These are phyloP conservation scores for Acrobasis consociella DNA, from an alignment of 2,888 invertebrate species.

Conservation along the genomic window DNA sequence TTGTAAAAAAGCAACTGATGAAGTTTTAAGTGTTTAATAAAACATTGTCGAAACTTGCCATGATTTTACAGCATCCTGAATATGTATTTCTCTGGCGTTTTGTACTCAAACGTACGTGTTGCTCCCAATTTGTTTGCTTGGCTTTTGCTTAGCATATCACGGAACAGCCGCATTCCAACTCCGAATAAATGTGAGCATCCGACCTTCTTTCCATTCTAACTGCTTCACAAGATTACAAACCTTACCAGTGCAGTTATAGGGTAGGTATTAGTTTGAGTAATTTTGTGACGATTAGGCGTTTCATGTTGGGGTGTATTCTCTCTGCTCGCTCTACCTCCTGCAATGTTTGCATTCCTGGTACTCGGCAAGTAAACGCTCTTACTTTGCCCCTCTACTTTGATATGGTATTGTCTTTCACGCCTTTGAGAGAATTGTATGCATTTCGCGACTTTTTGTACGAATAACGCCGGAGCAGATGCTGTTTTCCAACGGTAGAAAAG, in stretches of 20 bases:
- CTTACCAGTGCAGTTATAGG: constrained; percentile 17
- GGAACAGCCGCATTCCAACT: constrained; percentile 69
- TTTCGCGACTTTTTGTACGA: constrained; percentile 53
- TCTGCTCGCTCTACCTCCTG: constrained; percentile 62
- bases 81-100: constrained; percentile 39
- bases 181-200: constrained; percentile 67
- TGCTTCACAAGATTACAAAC: background rate
- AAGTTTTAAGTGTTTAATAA: too few species aligned
- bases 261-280: constrained; percentile 30
- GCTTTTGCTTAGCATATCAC: constrained; percentile 77
- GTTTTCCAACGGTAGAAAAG: constrained; percentile 22
- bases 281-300: constrained; percentile 35
- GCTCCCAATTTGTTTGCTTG: constrained; percentile 74
- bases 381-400: constrained; percentile 70
- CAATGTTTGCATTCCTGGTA: constrained; percentile 73
- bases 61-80: background rate
- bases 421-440: constrained; percentile 65
- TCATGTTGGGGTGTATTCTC: constrained; percentile 30
- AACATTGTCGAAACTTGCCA: background rate
- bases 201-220: constrained; percentile 44
- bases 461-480: constrained; percentile 32
- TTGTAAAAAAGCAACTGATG: too few species aligned
- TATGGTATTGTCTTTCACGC: constrained; percentile 68
- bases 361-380: constrained; percentile 72
- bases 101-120: constrained; percentile 53